These are phyloP conservation scores for Phyllostomus hastatus DNA, from an alignment of 2,113 vertebrate genomes.

Conservation along the genomic window DNA sequence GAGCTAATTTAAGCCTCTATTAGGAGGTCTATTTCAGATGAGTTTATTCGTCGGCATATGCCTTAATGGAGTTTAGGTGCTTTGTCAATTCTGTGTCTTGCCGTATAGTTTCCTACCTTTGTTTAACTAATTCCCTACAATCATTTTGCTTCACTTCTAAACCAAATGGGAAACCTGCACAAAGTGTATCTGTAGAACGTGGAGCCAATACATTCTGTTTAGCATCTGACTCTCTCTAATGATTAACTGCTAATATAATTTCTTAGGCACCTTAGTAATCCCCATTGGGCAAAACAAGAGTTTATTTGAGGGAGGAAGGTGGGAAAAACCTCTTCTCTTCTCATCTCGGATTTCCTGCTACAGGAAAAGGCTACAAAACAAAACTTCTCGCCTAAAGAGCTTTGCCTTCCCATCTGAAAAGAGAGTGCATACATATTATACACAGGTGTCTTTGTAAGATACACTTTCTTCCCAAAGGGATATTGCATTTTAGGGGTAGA, in stretches of 20 bases:
- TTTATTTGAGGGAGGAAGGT: neutral
- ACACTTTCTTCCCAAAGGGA: neutral
- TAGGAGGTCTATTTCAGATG: slow-evolving; percentile 11
- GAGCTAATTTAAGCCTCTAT: neutral
- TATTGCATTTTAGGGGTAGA: neutral
- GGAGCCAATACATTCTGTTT: neutral
- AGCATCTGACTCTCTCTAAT: neutral
- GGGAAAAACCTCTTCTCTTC: neutral
- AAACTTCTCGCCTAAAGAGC: neutral
- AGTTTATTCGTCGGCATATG: neutral
- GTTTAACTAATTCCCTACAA: slow-evolving; percentile 7
- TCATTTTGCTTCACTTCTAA: neutral
- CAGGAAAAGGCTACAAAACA: neutral
- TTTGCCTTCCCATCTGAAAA: neutral
- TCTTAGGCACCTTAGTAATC: neutral
- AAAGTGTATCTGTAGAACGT: neutral
- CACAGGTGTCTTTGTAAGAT: neutral
- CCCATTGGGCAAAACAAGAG: neutral
- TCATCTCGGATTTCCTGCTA: neutral
- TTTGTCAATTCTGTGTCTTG: slow-evolving; percentile 2
- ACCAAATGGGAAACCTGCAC: neutral
- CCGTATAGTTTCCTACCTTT: neutral
- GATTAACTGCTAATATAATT: neutral
- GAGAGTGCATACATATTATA: neutral
- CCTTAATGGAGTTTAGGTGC: slow-evolving; percentile 8